Conservation (phyloP, 2,113 vertebrate genomes). For the human (Homo sapiens) region DNA sequence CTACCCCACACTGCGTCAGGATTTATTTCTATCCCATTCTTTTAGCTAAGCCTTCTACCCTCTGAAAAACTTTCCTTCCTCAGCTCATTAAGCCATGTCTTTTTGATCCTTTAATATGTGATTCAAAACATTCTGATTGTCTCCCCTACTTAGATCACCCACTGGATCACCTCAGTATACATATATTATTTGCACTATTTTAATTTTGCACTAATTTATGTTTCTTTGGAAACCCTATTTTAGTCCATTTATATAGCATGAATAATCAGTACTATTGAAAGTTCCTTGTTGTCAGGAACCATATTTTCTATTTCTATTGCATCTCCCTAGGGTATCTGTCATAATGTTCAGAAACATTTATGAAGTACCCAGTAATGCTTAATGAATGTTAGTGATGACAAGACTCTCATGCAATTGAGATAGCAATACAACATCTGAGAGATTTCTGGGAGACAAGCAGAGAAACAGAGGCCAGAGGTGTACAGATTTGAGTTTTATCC, state of each 20-base stretch:
- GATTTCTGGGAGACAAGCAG: slow-evolving; percentile 41
- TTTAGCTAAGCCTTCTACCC: neutral
- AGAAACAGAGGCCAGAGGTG: slow-evolving; percentile 46
- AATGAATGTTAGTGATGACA: slow-evolving; percentile 39
- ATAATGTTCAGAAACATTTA: slow-evolving; percentile 47
- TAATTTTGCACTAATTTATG: slow-evolving; percentile 28
- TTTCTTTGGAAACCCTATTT: slow-evolving; percentile 16
- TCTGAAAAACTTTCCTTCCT: neutral
- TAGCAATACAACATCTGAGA: slow-evolving; percentile 16
- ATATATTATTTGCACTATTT: neutral
- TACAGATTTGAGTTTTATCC: slow-evolving; percentile 19
- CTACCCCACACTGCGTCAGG: neutral
- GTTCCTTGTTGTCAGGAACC: slow-evolving; percentile 1
- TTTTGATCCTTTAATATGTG: neutral
- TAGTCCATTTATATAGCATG: slow-evolving; percentile 1
- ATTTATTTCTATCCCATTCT: neutral
- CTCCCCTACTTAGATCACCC: neutral
- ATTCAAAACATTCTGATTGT: neutral
- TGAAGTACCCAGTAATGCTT: neutral
- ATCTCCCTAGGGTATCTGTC: neutral
- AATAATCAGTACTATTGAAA: slow-evolving; percentile 27
- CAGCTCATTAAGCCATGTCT: neutral
- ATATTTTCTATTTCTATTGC: neutral
- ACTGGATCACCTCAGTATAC: neutral
- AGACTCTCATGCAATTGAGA: slow-evolving; percentile 21